Percentiles rank a stretch among this genome's conserved stretches.
Conservation (phyloP, 2,113 vertebrate genomes). For the Apaloderma vittatum region DNA sequence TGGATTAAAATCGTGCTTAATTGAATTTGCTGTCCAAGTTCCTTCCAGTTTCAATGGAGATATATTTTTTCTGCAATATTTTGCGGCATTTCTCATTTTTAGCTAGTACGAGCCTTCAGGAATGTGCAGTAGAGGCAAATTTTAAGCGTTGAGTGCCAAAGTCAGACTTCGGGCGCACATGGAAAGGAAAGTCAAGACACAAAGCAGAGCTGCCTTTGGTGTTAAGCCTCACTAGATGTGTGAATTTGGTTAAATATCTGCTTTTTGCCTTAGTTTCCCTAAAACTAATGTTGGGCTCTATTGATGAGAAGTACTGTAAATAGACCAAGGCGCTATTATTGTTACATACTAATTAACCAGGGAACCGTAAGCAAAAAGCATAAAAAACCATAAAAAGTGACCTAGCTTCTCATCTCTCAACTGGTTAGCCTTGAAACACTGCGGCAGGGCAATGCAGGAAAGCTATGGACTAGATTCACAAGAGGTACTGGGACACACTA, state of each 20-base stretch:
- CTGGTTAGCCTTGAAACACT: not conserved
- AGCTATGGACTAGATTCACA: not conserved
- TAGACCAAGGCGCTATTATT: not conserved
- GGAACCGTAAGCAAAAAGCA: conserved; percentile 6
- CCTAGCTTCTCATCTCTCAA: not conserved
- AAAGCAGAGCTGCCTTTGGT: not conserved
- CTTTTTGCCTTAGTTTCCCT: not conserved
- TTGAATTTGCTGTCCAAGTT: not conserved
- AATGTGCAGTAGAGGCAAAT: not conserved
- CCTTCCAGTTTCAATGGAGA: not conserved
- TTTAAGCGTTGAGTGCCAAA: not conserved
- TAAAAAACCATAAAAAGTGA: not conserved
- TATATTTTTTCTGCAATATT: not conserved
- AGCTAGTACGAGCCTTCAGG: not conserved
- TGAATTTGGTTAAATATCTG: conserved; percentile 1
- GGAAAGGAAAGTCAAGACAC: not conserved
- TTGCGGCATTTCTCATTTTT: not conserved
- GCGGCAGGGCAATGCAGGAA: not conserved
- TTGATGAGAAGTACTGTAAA: not conserved
- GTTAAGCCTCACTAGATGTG: conserved; percentile 6
- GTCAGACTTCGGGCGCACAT: not conserved
- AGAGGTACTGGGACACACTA: not conserved
- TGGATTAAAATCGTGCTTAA: not conserved
- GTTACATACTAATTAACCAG: conserved; percentile 1
- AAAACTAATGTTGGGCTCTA: not conserved